Evolutionary conservation across 2,797 vertebrate species (phyloP).

Genomic region (Paratrypauchen microcephalus): DNA sequence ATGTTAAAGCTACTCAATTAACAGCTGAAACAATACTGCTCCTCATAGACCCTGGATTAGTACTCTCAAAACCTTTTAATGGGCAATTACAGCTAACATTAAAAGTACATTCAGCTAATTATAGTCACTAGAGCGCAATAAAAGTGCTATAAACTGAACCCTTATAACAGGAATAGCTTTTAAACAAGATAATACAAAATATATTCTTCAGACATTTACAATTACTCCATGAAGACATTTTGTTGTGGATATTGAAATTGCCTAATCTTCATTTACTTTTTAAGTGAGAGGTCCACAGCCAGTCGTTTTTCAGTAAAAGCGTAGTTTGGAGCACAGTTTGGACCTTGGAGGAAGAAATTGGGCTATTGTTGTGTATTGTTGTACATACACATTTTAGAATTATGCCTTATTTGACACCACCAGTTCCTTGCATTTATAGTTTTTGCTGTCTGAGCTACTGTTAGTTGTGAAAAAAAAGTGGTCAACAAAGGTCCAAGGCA

Average conservation of each 20-base stretch:
- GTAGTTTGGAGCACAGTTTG: too few relatives aligned
- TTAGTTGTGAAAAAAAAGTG: too few relatives aligned
- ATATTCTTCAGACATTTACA: neutral
- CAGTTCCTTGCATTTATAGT: too few relatives aligned
- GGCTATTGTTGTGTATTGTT: too few relatives aligned
- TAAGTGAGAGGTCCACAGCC: too few relatives aligned
- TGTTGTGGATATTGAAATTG: neutral
- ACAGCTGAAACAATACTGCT: constrained; percentile 1
- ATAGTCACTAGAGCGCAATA: neutral
- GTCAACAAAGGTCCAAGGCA: too few relatives aligned
- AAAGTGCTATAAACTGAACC: neutral
- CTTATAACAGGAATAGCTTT: neutral
- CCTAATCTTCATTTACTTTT: too few relatives aligned
- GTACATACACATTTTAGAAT: too few relatives aligned
- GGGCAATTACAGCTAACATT: neutral
- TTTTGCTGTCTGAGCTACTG: too few relatives aligned
- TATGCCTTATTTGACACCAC: too few relatives aligned
- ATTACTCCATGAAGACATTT: neutral
- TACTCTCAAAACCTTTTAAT: constrained; percentile 8
- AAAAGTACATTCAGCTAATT: constrained; percentile 9
- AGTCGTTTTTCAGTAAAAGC: too few relatives aligned
- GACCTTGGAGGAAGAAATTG: too few relatives aligned
- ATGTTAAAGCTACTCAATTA: constrained; percentile 3
- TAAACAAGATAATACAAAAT: neutral
- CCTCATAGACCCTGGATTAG: constrained; percentile 5